Evolutionary conservation across 2,888 invertebrate genomes (phyloP), one percentile per base, ranked within the genome.

Genomic region (Eulithis testata): DNA sequence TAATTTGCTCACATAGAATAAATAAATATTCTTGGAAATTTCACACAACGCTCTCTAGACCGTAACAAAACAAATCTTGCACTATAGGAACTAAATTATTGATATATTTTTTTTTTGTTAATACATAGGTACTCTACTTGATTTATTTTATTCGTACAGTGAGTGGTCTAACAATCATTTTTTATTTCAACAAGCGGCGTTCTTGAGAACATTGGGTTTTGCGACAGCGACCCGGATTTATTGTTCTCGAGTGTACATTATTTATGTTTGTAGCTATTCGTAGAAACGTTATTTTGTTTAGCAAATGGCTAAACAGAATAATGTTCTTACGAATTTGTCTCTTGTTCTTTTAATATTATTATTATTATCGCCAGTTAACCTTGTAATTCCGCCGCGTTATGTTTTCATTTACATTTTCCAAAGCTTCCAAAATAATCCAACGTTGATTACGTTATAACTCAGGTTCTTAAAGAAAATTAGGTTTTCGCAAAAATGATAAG

Each of bases 301-400:
- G 12, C 47, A 7, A 47, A 2, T 6, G 5, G 47, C 12, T 49
- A 49, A 49, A 12, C 47, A 14, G 7, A 47, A n/a, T 11, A 47
- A 49, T 49, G 47, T 47, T 47, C 2, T 12, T 11, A 49, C 49
- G 49, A 49, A 49, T 21, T 49, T 11, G 21, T 8, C 11, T 49
- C 49, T 49, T 40, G 40, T 40, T 40, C 9, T 9, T 40, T 40
- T 40, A 40, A 40, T 7, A 40, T 9, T 7, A 8, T 5, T 8
- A 40, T 40, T 40, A 40, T 40, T 40, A 40, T 44, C 21, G 40
- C 21, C 36, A 57, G 21, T 65, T 62, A 59, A 53, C 66, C 50
- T 56, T 47, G 44, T 61, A 50, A 60, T 44, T 44, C 12, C 43
- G 51, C 51, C 31, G 44, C 51, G 59, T 60, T 52, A 60, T 60